A percentile compares a stretch with the other conserved stretches of the same genome.
These are phyloP conservation scores for Drosophila pectinifera DNA, from an alignment of 1,140 invertebrate species.

Conservation along the genomic window DNA sequence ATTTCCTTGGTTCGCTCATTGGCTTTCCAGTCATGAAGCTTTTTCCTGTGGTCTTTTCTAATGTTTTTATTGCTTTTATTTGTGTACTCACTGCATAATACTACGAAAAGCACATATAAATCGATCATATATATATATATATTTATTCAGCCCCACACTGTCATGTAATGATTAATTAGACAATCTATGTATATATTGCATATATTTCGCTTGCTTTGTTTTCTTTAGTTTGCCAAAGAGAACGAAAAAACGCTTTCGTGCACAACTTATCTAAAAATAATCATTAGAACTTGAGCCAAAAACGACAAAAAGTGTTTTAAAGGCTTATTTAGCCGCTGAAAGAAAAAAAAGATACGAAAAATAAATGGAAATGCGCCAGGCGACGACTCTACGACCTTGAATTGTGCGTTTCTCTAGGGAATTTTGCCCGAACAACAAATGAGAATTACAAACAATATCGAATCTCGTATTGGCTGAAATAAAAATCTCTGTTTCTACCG, in stretches of 20 bases:
- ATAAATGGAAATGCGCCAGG: conserved; percentile 55
- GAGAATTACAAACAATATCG: neutral
- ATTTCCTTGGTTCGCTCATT: conserved; percentile 19
- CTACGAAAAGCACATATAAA: conserved; percentile 24
- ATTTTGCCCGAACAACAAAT: conserved; percentile 12
- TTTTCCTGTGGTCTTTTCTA: conserved; percentile 29
- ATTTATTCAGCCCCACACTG: conserved; percentile 1
- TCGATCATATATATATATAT: conserved; percentile 22
- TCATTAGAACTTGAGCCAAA: conserved; percentile 76
- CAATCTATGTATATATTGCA: conserved; percentile 40
- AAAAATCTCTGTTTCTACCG: conserved; percentile 7
- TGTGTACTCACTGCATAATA: conserved; percentile 29
- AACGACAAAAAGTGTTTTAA: conserved; percentile 52
- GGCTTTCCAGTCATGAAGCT: conserved; percentile 42
- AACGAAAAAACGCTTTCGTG: conserved; percentile 33
- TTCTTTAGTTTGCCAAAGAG: conserved; percentile 21
- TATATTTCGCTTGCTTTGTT: conserved; percentile 24
- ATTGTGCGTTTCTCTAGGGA: conserved; percentile 34
- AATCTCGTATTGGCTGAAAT: conserved; percentile 19
- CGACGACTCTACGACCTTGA: conserved; percentile 62
- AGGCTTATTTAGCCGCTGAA: conserved; percentile 37
- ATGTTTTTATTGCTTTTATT: conserved; percentile 20
- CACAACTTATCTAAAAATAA: conserved; percentile 75
- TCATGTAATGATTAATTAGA: conserved; percentile 68
- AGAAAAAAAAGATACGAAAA: conserved; percentile 30